Evolutionary conservation across 2,113 vertebrate species (phyloP).

Genomic region (Chionis minor): DNA sequence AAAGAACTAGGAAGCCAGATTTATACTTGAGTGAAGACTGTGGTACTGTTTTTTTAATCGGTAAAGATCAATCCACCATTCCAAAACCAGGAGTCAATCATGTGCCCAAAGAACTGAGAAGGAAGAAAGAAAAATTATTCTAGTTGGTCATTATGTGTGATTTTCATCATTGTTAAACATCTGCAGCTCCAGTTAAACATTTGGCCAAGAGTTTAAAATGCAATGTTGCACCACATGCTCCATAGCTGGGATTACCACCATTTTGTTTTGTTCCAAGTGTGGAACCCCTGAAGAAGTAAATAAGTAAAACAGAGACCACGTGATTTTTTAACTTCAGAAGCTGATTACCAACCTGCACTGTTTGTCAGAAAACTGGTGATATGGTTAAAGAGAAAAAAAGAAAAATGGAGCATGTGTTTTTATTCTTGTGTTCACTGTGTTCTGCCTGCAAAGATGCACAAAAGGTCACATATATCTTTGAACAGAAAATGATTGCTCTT

Average conservation of each 20-base stretch:
- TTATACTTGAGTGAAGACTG: not conserved
- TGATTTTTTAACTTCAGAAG: not conserved
- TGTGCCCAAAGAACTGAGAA: not conserved
- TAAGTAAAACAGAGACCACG: not conserved
- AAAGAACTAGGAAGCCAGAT: not conserved
- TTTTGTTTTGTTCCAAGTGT: not conserved
- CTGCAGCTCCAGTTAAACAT: not conserved
- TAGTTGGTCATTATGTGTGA: not conserved
- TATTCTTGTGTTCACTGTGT: not conserved
- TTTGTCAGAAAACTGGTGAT: constrained; percentile 7
- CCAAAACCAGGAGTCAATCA: not conserved
- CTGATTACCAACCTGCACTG: not conserved
- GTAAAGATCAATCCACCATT: not conserved
- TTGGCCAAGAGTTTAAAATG: not conserved
- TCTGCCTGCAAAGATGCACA: not conserved
- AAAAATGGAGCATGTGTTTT: not conserved
- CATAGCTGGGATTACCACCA: not conserved
- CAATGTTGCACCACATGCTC: not conserved
- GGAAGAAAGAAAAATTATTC: not conserved
- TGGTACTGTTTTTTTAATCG: not conserved
- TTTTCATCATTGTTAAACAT: not conserved
- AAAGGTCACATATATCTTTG: constrained; percentile 4
- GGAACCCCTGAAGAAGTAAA: not conserved
- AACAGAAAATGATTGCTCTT: constrained; percentile 19
- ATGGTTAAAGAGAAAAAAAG: not conserved